These are phyloP conservation scores for Agrypnia vestita DNA, from an alignment of 1,140 invertebrate species.

Conservation along the genomic window DNA sequence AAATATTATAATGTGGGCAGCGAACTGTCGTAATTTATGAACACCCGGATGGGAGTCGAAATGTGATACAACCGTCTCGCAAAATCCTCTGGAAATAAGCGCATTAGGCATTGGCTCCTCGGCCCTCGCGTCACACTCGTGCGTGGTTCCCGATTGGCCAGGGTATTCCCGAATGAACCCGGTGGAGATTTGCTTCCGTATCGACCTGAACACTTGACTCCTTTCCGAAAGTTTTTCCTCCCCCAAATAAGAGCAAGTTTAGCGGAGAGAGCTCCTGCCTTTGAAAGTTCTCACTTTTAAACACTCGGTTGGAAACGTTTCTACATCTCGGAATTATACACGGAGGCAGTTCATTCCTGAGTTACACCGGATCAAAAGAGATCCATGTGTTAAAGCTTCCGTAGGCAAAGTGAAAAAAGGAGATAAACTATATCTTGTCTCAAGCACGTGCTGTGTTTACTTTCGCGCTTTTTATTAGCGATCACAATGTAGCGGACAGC, in stretches of 20 bases:
- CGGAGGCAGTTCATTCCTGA: conserved; percentile 9
- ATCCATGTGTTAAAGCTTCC: neutral
- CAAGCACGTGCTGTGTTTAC: neutral
- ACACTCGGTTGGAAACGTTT: conserved; percentile 25
- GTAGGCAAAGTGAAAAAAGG: neutral
- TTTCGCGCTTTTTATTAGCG: neutral
- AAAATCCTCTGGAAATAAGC: neutral
- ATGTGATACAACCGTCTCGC: neutral
- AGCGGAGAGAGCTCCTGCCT: conserved; percentile 10
- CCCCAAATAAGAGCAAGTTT: conserved; percentile 28
- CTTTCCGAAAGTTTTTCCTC: conserved; percentile 19
- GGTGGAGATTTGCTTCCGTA: neutral
- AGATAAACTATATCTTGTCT: neutral
- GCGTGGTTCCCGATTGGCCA: conserved; percentile 9
- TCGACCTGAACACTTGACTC: conserved; percentile 32
- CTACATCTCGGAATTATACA: conserved; percentile 23
- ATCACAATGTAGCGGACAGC: neutral
- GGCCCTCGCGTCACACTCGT: neutral
- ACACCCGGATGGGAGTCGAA: no score
- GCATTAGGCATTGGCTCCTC: neutral
- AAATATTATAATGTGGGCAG: no score
- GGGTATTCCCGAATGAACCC: neutral
- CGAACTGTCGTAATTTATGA: no score
- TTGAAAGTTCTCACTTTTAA: conserved; percentile 22
- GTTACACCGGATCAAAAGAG: neutral